Evolutionary conservation across 2,113 vertebrate species (phyloP).

Genomic region (Ramphastos sulfuratus): DNA sequence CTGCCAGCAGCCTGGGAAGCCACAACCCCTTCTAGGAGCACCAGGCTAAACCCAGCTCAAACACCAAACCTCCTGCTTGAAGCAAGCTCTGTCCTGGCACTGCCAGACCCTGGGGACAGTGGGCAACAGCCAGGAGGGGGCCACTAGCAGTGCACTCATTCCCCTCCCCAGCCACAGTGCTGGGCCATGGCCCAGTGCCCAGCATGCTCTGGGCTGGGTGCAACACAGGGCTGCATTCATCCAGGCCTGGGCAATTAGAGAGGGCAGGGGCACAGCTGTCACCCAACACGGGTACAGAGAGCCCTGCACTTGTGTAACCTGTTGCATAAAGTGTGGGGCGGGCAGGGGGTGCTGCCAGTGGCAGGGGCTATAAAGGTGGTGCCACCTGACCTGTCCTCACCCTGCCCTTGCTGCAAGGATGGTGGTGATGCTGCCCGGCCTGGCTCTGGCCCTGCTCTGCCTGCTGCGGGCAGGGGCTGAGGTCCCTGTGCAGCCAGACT

Average conservation of each 20-base stretch:
- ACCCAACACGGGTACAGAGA: neutral
- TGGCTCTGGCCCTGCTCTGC: conserved; percentile 67
- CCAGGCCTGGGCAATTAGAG: neutral
- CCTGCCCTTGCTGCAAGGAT: neutral
- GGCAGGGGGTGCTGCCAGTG: neutral
- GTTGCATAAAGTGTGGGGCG: neutral
- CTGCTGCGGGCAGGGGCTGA: conserved; percentile 31
- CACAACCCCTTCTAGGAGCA: neutral
- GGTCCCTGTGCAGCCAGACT: conserved; percentile 5
- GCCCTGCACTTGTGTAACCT: conserved; percentile 7
- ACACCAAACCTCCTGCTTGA: neutral
- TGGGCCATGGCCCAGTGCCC: fast-evolving
- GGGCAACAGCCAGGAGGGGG: neutral
- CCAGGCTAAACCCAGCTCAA: fast-evolving
- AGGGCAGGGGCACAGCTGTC: neutral
- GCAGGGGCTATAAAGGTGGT: conserved; percentile 1
- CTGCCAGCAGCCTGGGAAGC: neutral
- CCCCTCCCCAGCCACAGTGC: neutral
- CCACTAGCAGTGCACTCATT: neutral
- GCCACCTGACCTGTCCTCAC: neutral
- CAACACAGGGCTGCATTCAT: conserved; percentile 18
- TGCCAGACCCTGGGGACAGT: neutral
- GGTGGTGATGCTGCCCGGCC: conserved; percentile 43
- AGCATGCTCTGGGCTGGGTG: fast-evolving
- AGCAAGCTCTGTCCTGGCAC: fast-evolving